These are phyloP conservation scores for Sycophaga agraensis DNA, from an alignment of 1,140 invertebrate species.

Conservation along the genomic window DNA sequence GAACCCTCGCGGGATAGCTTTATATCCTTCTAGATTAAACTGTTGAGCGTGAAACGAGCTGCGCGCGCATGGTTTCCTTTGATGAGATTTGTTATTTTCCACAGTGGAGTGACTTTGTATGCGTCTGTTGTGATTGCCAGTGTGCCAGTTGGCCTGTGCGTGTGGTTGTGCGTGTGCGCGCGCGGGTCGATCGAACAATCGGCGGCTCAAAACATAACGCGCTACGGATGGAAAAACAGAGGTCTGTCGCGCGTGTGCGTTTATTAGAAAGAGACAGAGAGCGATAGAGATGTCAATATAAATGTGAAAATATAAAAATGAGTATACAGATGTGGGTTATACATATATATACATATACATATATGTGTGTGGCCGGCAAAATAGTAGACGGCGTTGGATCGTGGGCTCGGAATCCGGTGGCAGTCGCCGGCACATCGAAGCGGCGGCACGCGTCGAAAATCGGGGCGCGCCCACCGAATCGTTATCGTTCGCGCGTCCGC, in stretches of 20 bases:
- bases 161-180: too few relatives aligned
- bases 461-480: too few relatives aligned
- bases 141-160: too few relatives aligned
- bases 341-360: slow-evolving; percentile 12
- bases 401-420: not conserved
- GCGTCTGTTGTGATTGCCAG: not conserved
- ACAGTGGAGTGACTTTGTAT: too few relatives aligned
- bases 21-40: not conserved
- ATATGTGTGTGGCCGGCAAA: slow-evolving; percentile 28
- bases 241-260: slow-evolving; percentile 9
- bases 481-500: too few relatives aligned
- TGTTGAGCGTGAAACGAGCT: not conserved
- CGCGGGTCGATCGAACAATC: too few relatives aligned
- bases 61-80: slow-evolving; percentile 10
- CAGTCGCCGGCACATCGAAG: too few relatives aligned
- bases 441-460: too few relatives aligned
- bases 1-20: not conserved
- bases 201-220: too few relatives aligned
- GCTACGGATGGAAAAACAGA: too few relatives aligned
- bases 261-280: slow-evolving; percentile 26
- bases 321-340: too few relatives aligned
- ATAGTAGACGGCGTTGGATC: slow-evolving; percentile 7
- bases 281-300: slow-evolving; percentile 20
- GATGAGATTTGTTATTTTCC: slow-evolving; percentile 25
- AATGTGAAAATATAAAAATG: too few relatives aligned